These are phyloP conservation scores for Mormoops blainvillei DNA, from an alignment of 2,113 vertebrate species.

Conservation along the genomic window DNA sequence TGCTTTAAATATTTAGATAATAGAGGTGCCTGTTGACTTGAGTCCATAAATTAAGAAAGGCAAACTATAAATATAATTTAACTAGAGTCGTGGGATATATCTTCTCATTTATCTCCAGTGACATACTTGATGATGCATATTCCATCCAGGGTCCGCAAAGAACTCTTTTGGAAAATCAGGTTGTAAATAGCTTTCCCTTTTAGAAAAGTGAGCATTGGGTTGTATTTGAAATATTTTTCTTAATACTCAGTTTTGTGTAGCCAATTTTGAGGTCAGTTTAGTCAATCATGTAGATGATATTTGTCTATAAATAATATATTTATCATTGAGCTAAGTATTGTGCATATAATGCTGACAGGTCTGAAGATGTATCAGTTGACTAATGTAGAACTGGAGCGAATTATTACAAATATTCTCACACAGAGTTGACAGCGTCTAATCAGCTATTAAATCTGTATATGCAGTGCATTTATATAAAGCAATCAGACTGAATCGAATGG, in stretches of 20 bases:
- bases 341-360: neutral
- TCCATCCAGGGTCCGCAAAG: neutral
- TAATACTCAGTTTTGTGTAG: neutral
- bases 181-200: neutral
- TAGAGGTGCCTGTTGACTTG: neutral
- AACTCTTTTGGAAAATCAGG: neutral
- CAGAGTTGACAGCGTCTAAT: neutral
- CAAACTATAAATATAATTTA: neutral
- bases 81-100: neutral
- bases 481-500: neutral
- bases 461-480: neutral
- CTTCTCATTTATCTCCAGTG: neutral
- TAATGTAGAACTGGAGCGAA: neutral
- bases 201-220: neutral
- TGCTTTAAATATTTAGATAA: neutral
- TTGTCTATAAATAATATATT: conserved; percentile 32
- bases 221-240: neutral
- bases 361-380: neutral
- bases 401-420: conserved; percentile 4
- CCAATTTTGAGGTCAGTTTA: conserved; percentile 13
- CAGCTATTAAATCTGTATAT: neutral
- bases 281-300: neutral
- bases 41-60: neutral
- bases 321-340: neutral
- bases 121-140: neutral